phyloP scores from a whole-genome alignment of 2,113 vertebrate species.

The Anolis carolinensis region DNA sequence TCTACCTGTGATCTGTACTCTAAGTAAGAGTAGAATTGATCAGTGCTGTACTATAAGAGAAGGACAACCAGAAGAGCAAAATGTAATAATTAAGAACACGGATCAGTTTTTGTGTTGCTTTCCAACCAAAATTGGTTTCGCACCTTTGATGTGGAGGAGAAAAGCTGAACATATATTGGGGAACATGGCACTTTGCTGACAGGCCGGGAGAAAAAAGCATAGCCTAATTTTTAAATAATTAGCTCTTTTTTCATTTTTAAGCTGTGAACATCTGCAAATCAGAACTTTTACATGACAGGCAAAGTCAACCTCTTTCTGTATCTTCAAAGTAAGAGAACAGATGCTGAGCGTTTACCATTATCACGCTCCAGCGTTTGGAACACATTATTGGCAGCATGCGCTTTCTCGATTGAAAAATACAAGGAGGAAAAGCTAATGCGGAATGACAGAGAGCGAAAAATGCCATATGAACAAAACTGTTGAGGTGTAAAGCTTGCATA shows the following conservation, averaged over 20 bases:
- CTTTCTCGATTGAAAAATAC: neutral
- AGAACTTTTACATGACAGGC: conserved; percentile 36
- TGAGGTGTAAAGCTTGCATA: conserved; percentile 42
- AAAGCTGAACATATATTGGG: conserved; percentile 60
- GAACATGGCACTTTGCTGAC: conserved; percentile 46
- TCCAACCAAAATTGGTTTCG: conserved; percentile 34
- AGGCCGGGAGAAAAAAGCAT: conserved; percentile 37
- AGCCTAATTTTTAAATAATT: conserved; percentile 63
- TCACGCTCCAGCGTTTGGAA: conserved; percentile 38
- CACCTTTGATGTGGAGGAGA: conserved; percentile 57
- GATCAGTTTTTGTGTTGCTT: conserved; percentile 5
- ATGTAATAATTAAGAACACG: conserved; percentile 53
- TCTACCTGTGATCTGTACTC: neutral
- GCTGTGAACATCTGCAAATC: conserved; percentile 56
- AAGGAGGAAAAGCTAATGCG: conserved; percentile 7
- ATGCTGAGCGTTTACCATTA: conserved; percentile 11
- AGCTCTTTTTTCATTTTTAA: conserved; percentile 51
- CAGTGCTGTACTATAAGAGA: neutral
- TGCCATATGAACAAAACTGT: neutral
- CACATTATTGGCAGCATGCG: neutral
- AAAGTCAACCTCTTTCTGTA: conserved; percentile 24
- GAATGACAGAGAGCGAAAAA: conserved; percentile 33
- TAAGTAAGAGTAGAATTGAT: neutral
- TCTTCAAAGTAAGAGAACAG: conserved; percentile 47
- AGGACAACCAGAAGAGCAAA: conserved; percentile 50